Evolutionary conservation across 2,797 vertebrate genomes (phyloP).

Genomic region (Chelonia mydas): DNA sequence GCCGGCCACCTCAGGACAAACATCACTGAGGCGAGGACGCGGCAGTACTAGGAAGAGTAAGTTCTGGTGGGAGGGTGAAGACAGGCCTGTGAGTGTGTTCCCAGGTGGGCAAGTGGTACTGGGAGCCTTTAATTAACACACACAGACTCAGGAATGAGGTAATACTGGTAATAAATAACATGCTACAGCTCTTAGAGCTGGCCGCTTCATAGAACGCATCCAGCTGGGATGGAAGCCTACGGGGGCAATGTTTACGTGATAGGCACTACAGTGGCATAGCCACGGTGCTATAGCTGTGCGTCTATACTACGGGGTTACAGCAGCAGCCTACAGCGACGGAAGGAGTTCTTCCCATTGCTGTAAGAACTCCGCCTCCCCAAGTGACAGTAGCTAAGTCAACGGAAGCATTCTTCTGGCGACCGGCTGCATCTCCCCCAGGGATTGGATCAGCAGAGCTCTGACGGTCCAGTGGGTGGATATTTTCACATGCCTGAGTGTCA

Average conservation of each 20-base stretch:
- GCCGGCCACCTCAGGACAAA: constrained; percentile 75
- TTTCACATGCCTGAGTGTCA: neutral
- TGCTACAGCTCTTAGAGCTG: neutral
- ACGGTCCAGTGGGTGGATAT: neutral
- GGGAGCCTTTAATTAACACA: neutral
- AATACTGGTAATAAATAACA: neutral
- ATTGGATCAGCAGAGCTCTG: neutral
- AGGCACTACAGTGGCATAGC: neutral
- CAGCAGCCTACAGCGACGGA: neutral
- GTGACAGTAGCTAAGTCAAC: neutral
- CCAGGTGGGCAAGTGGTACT: fast-evolving
- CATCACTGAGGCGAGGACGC: constrained; percentile 85
- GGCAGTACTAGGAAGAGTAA: constrained; percentile 82
- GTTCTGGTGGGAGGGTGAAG: neutral
- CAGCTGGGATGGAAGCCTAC: neutral
- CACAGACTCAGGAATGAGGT: neutral
- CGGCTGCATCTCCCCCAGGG: neutral
- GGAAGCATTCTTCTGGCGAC: neutral
- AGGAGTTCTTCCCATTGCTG: neutral
- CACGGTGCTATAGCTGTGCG: neutral
- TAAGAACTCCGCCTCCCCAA: neutral
- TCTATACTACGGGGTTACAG: too few relatives aligned
- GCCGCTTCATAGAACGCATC: neutral
- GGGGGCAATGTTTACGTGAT: neutral
- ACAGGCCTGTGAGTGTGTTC: fast-evolving